phyloP scores from a whole-genome alignment of 1,140 invertebrate genomes.

The Stegodyphus dumicola region DNA sequence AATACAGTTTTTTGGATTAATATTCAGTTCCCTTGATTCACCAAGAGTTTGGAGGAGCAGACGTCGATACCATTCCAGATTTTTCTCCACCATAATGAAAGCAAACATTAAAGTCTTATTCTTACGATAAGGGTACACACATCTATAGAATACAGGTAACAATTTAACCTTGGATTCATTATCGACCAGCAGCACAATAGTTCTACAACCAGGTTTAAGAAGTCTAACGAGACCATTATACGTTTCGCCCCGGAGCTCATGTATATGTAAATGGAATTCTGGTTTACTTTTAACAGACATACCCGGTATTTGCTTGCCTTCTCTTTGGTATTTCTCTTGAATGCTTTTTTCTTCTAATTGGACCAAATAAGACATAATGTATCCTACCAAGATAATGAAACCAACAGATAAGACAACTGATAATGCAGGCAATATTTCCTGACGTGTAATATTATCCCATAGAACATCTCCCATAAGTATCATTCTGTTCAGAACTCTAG shows the following conservation, averaged over 20 bases:
- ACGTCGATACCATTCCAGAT: conserved; percentile 90
- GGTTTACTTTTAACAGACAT: conserved; percentile 41
- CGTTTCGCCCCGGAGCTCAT: conserved; percentile 93
- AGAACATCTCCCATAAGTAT: conserved; percentile 80
- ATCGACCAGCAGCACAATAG: conserved; percentile 90
- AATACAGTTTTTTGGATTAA: conserved; percentile 96
- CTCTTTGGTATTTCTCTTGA: conserved; percentile 70
- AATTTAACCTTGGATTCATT: conserved; percentile 86
- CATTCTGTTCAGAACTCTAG: conserved; percentile 76
- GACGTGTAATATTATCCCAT: conserved; percentile 78
- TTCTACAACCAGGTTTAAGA: conserved; percentile 94
- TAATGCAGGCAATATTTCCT: conserved; percentile 83
- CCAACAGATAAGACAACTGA: conserved; percentile 85
- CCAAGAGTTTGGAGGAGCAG: conserved; percentile 86
- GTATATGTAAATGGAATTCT: conserved; percentile 75
- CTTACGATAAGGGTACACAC: conserved; percentile 91
- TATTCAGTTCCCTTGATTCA: conserved; percentile 82
- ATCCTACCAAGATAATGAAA: conserved; percentile 84
- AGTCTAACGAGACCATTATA: conserved; percentile 94
- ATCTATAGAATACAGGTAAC: conserved; percentile 89
- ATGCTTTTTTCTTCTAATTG: conserved; percentile 81
- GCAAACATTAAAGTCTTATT: conserved; percentile 94
- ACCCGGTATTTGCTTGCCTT: conserved; percentile 63
- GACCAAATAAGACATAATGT: conserved; percentile 90
- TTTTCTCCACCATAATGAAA: conserved; percentile 90